Evolutionary conservation across 92 coral and sea anemone genomes (phyloP), one percentile per base, ranked within the genome.

Genomic region (Scolanthus callimorphus): DNA sequence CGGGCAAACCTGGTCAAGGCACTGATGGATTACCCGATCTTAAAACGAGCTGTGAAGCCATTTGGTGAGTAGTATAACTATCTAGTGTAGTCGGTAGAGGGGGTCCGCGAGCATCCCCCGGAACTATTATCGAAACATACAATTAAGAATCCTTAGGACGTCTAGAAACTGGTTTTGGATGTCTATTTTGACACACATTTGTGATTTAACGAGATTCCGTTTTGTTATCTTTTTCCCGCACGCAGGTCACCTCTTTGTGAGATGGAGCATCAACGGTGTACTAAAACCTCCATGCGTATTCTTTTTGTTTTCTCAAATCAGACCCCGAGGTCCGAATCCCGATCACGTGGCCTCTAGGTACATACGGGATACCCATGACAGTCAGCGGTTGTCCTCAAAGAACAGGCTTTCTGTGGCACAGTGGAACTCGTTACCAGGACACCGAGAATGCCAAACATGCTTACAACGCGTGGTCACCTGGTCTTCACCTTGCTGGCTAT

Each of bases 341-440:
- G 11, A 10, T 56, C 39, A 68, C 65, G 4, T 78, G 84, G 84
- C 84, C 84, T 6, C 31, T 59, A 9, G 84, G 78, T 8, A 78
- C 71, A 13, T 78, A 78, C 55, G 84, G 78, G 15, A 55, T 78
- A 27, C 84, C 84, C 6, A 70, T 61, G 77, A 31, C 84, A 0
- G 55, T 3, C 10, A 51, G 62, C 17, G 71, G 84, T 30, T 78
- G 84, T 28, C 71, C 63, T 6, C 43, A 34, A 34, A 15, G 43
- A 6, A 28, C 28, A 48, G 52, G 61, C 11, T 58, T 62, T 17
- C 59, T 49, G 25, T 78, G 84, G 84, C 65, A 56, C 49, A 47
- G 56, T 25, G 84, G 84, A 15, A 47, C 48, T 47, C 62, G 78
- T 24, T 52, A 54, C 62, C 84, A 78, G 25, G 61, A 78, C 45